Evolutionary conservation across 2,888 invertebrate species (phyloP), one percentile per base, ranked within the genome.

Genomic region (Cephus nigrinus): DNA sequence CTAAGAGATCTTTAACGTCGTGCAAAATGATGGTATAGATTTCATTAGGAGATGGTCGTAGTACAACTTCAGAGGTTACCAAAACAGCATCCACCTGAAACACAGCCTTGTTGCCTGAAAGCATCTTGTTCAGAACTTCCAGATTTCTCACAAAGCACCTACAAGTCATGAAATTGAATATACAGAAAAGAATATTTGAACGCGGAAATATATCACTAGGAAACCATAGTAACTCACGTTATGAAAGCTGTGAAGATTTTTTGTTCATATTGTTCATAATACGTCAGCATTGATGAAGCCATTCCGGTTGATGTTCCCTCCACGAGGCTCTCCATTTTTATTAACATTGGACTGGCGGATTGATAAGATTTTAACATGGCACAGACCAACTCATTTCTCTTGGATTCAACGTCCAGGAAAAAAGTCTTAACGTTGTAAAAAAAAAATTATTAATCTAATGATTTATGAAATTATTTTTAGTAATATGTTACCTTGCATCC

Each of bases 281-380:
- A 97, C 1, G 95, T 92, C 5, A 92, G 92, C 96, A 98, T 96
- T 81, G 95, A 94, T 0, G 93, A 90, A 0, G 96, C 95, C 76
- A 92, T 93, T 3, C 98, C 97, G 0, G 96, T 95, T 83, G 95
- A 95, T 1, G 96, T 95, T 80, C 95, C 95, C 32, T 97, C 93
- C 1, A 97, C 96, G 68, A 98, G 92, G 81, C 96, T 96, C 92
- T 98, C 98, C 81, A 98, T 91, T 92, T 98, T 98, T 85, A 95
- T 95, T 23, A 98, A 92, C 78, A 97, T 94, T 0, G 97, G 97
- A 0, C 96, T 96, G 73, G 97, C 93, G 0, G 96, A 95, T 73
- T 95, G 94, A 89, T 97, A 97, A n/a, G 95, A 93, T 75, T 95
- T 94, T 0, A 94, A 93, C 89, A 98, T 93, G 9, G 93, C 91